Evolutionary conservation across 2,888 invertebrate species (phyloP), one percentile per base, ranked within the genome.

Genomic region (Apomyelois bistriatella): DNA sequence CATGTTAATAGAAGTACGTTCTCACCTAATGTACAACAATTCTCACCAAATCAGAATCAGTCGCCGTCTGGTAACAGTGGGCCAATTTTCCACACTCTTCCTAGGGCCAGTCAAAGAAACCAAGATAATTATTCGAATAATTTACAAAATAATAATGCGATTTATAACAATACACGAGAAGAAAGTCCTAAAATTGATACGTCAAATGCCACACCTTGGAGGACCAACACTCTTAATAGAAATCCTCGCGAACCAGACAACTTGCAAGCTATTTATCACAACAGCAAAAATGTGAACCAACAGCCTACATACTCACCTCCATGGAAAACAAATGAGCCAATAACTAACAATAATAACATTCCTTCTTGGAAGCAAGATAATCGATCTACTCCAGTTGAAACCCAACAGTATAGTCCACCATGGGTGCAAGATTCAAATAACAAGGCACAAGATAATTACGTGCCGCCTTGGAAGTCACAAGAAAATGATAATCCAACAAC

Each of bases 161-260:
- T 73, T 53, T 77, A 75, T 48, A 83, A 80, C 49, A 85, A 85
- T 53, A 65, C 66, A 1, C 73, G 72, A 52, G 72, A 75, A 60
- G 50, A 58, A 6, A 79, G 72, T 66, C 76, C 80, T 12, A 75
- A 66, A 48, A 60, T 47, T 32, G 79, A 80, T 16, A 30, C 69
- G 17, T 54, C 66, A 28, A 83, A 79, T 55, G 57, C 72, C 37
- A 72, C 87, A 1, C 87, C 89, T 4, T 89, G 90, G 90, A 74
- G 89, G 60, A 77, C 89, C 6, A 76, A 75, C 50, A 87, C 90
- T 9, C 60, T 88, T 1, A 86, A 80, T 53, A 78, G 85, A 66
- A 69, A 79, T 56, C 71, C 78, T 38, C 72, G 71, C 12, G 86
- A 81, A 56, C 63, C 67, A 42, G 82, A 85, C 55, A 73, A 62